Conservation (phyloP, 2,113 vertebrate species). For the Melanerpes formicivorus region DNA sequence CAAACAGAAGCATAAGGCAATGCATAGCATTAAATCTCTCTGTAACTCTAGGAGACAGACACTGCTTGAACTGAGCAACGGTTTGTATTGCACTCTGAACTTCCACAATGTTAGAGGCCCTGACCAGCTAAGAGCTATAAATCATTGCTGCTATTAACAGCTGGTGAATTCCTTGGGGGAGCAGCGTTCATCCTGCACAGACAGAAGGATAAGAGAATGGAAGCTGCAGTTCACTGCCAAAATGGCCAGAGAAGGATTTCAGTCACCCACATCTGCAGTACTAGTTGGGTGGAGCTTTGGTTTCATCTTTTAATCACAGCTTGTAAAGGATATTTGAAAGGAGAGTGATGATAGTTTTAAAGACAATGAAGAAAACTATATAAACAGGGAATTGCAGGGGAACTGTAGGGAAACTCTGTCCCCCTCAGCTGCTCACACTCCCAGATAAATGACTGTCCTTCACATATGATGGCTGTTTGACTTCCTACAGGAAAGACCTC, state of each 20-base stretch:
- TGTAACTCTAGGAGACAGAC: neutral
- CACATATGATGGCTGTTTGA: neutral
- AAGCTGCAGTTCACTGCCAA: neutral
- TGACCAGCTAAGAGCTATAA: neutral
- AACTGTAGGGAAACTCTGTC: neutral
- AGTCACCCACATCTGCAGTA: neutral
- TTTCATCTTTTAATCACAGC: neutral
- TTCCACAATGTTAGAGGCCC: neutral
- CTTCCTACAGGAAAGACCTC: constrained; percentile 55
- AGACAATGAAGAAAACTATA: neutral
- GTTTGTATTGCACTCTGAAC: neutral
- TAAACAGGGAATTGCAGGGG: neutral
- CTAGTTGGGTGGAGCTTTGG: neutral
- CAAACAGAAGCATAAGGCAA: neutral
- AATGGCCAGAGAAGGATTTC: neutral
- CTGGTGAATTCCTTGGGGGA: neutral
- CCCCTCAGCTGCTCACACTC: neutral
- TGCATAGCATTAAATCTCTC: neutral
- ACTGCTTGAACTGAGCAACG: neutral
- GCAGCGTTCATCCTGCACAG: accelerated
- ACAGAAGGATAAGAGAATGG: neutral
- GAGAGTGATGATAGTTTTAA: neutral
- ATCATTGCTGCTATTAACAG: neutral
- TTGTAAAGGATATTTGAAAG: neutral
- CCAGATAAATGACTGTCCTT: neutral